phyloP scores from a whole-genome alignment of 1,140 invertebrate species.

The Heterodera carotae region DNA sequence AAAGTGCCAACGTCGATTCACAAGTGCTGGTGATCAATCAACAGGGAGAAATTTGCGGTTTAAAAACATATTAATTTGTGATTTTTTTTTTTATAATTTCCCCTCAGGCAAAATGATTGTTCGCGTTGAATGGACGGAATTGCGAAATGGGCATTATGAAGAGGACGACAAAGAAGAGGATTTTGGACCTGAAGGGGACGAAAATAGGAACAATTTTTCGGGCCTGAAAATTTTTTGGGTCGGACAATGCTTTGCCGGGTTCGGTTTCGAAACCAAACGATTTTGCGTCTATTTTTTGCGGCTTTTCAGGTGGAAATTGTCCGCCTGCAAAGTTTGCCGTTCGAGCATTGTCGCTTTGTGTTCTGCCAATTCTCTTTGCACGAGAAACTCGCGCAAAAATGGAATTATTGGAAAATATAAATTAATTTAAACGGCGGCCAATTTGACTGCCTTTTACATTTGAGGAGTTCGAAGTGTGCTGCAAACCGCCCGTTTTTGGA shows the following conservation, averaged over 20 bases:
- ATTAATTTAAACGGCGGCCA: too few relatives aligned
- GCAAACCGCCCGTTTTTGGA: conserved; percentile 96
- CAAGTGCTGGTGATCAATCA: conserved; percentile 97
- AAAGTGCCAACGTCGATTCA: conserved; percentile 88
- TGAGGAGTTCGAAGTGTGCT: conserved; percentile 81
- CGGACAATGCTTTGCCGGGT: conserved; percentile 7
- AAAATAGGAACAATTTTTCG: neutral
- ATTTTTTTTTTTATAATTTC: neutral
- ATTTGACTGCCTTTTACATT: conserved; percentile 14
- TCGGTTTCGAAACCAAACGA: neutral
- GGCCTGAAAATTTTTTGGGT: conserved; percentile 10
- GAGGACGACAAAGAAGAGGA: conserved; percentile 9
- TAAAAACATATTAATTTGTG: too few relatives aligned
- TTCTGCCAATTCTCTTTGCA: conserved; percentile 93
- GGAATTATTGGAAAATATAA: conserved; percentile 16
- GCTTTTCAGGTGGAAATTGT: conserved; percentile 78
- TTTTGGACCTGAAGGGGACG: conserved; percentile 24
- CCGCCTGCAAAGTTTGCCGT: conserved; percentile 86
- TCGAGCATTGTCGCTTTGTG: conserved; percentile 89
- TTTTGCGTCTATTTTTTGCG: too few relatives aligned
- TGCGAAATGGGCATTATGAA: conserved; percentile 6
- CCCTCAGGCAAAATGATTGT: conserved; percentile 59
- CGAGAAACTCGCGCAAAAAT: conserved; percentile 71
- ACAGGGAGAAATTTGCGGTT: conserved; percentile 73
- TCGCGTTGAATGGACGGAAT: conserved; percentile 41